phyloP scores from a whole-genome alignment of 2,797 vertebrate species.

The Schizothorax lantsangensis region DNA sequence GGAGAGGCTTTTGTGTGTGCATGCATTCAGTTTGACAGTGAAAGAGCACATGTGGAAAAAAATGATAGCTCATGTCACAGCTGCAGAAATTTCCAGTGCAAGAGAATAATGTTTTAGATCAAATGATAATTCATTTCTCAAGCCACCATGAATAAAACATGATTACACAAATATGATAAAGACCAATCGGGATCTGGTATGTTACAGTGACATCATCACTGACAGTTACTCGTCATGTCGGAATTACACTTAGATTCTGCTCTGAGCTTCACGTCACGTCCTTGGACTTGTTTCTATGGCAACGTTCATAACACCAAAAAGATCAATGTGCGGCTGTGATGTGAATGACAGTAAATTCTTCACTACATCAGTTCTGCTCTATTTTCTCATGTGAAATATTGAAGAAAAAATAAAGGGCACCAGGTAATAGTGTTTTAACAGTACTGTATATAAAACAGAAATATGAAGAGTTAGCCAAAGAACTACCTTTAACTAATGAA shows the following conservation, averaged over 20 bases:
- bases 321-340: slow-evolving; percentile 22
- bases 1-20: slow-evolving; percentile 32
- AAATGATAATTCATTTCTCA: neutral
- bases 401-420: neutral
- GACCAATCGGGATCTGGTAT: neutral
- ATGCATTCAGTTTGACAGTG: neutral
- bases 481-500: neutral
- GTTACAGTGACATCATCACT: neutral
- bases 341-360: slow-evolving; percentile 15
- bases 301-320: slow-evolving; percentile 16
- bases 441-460: neutral
- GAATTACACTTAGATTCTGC: neutral
- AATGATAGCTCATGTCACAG: slow-evolving; percentile 6
- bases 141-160: slow-evolving; percentile 21
- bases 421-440: neutral
- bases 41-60: neutral
- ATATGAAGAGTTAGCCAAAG: neutral
- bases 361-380: neutral
- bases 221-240: neutral
- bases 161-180: neutral
- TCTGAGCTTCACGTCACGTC: slow-evolving; percentile 10
- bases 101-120: neutral
- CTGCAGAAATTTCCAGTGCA: neutral
- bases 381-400: neutral
- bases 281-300: slow-evolving; percentile 34